phyloP scores from a whole-genome alignment of 2,113 vertebrate genomes.

The Atlantisia rogersi region DNA sequence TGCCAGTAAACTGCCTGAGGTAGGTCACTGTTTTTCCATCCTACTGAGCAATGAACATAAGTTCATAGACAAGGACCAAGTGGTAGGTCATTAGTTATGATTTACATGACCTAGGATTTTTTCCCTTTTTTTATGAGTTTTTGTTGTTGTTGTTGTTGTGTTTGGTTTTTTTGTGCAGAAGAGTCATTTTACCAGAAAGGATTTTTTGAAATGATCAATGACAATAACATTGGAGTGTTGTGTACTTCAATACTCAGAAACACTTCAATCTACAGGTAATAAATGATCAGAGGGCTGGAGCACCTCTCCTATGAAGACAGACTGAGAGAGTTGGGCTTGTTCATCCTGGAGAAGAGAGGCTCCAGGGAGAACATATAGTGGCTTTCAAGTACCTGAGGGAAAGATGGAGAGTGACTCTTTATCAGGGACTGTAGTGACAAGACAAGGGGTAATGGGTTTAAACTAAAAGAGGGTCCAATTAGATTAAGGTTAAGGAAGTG shows the following conservation, averaged over 20 bases:
- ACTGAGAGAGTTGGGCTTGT: no score
- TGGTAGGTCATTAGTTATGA: constrained; percentile 32
- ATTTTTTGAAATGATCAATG: constrained; percentile 39
- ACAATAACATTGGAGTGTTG: background rate
- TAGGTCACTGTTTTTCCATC: constrained; percentile 9
- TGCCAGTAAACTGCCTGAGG: constrained; percentile 6
- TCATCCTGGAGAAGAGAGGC: no score
- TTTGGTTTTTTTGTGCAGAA: background rate
- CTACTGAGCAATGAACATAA: background rate
- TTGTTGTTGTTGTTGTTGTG: no score
- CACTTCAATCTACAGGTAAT: background rate
- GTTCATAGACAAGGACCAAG: background rate
- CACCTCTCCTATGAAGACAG: no score
- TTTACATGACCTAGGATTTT: constrained; percentile 7
- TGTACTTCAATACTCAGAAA: background rate
- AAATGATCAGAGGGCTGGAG: background rate
- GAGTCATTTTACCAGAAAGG: background rate
- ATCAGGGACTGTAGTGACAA: no score
- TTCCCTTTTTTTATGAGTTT: no score
- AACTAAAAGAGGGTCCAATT: no score
- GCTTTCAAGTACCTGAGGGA: no score
- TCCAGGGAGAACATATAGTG: no score
- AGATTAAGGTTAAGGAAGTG: no score
- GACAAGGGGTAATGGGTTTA: no score
- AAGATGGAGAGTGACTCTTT: no score